Conservation (phyloP, 2,113 vertebrate species). For the Clinocottus analis region DNA sequence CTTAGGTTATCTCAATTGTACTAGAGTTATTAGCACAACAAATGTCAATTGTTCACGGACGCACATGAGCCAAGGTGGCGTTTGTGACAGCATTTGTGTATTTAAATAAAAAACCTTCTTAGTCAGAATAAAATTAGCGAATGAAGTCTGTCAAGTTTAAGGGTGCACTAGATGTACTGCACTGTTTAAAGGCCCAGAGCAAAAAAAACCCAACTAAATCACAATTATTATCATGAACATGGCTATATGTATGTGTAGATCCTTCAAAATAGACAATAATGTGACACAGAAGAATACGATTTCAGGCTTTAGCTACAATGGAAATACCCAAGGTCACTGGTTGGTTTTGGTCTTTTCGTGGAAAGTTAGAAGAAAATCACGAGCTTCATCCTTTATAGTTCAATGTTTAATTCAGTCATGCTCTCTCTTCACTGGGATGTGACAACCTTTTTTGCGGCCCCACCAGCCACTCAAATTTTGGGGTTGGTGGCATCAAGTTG, state of each 20-base stretch:
- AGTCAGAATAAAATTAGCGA: slow-evolving; percentile 22
- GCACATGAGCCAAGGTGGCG: slow-evolving; percentile 20
- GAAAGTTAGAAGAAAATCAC: background rate
- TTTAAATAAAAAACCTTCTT: slow-evolving; percentile 25
- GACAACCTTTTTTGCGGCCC: slow-evolving; percentile 25
- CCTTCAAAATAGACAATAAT: background rate
- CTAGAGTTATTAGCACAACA: slow-evolving; percentile 46
- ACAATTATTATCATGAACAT: background rate
- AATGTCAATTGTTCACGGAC: slow-evolving; percentile 45
- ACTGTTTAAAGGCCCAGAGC: background rate
- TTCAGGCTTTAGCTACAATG: background rate
- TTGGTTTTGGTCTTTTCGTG: background rate
- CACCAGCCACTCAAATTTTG: slow-evolving; percentile 39
- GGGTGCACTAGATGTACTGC: background rate
- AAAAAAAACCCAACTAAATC: background rate
- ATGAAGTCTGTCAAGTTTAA: slow-evolving; percentile 24
- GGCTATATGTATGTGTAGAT: background rate
- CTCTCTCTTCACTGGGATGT: slow-evolving; percentile 3
- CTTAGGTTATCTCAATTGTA: slow-evolving; percentile 54
- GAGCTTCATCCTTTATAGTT: background rate
- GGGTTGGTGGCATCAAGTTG: slow-evolving; percentile 72
- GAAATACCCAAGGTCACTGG: background rate
- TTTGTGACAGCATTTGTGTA: slow-evolving; percentile 37
- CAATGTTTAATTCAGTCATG: background rate
- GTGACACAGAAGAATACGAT: background rate